Evolutionary conservation across 2,797 vertebrate genomes (phyloP).

Genomic region (Sebastes steindachneri): DNA sequence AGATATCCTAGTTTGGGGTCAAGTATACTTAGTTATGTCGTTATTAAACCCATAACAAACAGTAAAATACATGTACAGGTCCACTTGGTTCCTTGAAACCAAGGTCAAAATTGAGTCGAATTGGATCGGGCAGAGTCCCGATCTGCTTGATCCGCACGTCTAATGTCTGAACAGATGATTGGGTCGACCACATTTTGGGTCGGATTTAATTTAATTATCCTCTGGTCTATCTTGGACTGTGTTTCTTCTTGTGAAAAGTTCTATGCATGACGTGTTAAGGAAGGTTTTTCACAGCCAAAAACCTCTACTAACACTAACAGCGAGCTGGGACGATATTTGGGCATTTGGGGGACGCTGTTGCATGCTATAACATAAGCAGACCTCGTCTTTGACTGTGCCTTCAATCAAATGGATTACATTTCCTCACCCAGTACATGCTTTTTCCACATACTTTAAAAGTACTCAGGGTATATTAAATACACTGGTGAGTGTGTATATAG

Average conservation of each 20-base stretch:
- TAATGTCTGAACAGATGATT: neutral
- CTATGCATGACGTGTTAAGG: neutral
- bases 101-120: neutral
- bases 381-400: slow-evolving; percentile 31
- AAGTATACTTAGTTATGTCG: neutral
- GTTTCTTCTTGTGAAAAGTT: neutral
- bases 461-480: slow-evolving; percentile 28
- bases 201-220: neutral
- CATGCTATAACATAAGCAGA: neutral
- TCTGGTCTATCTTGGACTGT: neutral
- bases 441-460: slow-evolving; percentile 44
- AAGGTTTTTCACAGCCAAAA: neutral
- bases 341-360: neutral
- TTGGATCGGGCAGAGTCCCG: neutral
- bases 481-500: slow-evolving; percentile 18
- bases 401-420: slow-evolving; percentile 28
- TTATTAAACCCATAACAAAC: neutral
- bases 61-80: neutral
- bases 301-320: neutral
- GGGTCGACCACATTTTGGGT: neutral
- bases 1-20: neutral
- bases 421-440: slow-evolving; percentile 41
- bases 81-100: neutral
- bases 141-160: neutral
- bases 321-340: neutral